Conservation (phyloP, 2,113 vertebrate species). For the Thamnaconus septentrionalis region DNA sequence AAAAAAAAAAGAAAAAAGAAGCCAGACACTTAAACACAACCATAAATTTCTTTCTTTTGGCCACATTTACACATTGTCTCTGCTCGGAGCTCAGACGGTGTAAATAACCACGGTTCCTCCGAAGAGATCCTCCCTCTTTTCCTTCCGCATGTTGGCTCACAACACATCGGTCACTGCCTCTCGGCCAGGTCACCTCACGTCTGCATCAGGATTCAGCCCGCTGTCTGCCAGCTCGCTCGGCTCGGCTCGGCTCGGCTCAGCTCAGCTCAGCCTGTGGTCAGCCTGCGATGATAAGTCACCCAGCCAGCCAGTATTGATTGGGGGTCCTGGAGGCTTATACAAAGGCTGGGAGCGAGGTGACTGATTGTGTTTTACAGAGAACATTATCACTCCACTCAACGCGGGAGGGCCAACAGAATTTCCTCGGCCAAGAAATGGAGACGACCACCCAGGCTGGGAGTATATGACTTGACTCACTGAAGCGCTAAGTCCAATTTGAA, state of each 20-base stretch:
- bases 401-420: slow-evolving; percentile 68
- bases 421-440: slow-evolving; percentile 68
- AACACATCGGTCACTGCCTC: slow-evolving; percentile 44
- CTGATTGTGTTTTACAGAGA: slow-evolving; percentile 82
- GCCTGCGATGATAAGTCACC: slow-evolving; percentile 75
- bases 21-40: not conserved
- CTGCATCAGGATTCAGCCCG: slow-evolving; percentile 66
- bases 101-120: not conserved
- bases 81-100: not conserved
- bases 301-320: slow-evolving; percentile 77
- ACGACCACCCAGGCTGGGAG: slow-evolving; percentile 63
- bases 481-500: slow-evolving; percentile 74
- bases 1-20: not conserved
- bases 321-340: slow-evolving; percentile 75
- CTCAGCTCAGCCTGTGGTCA: slow-evolving; percentile 44
- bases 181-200: slow-evolving; percentile 43
- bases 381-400: slow-evolving; percentile 79
- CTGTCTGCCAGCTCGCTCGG: slow-evolving; percentile 32
- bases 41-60: not conserved
- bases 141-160: slow-evolving; percentile 23
- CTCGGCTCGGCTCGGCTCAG: slow-evolving; percentile 24
- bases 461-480: slow-evolving; percentile 73
- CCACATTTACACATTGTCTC: not conserved
- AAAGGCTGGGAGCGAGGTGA: slow-evolving; percentile 74
- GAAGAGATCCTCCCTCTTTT: not conserved